These are phyloP conservation scores for Galbula dea DNA, from an alignment of 2,113 vertebrate genomes.

Conservation along the genomic window DNA sequence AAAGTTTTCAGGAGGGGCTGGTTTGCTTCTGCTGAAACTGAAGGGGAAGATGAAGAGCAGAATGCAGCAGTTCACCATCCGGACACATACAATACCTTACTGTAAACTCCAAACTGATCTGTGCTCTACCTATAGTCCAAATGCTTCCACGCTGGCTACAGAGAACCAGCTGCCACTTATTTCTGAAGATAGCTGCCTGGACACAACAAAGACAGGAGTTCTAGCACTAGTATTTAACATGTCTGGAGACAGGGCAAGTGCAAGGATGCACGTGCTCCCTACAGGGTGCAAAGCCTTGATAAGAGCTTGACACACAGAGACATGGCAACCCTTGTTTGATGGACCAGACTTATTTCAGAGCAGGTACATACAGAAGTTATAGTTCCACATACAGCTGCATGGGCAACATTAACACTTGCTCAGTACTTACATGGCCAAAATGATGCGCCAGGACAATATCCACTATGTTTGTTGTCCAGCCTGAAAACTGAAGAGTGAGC, in stretches of 20 bases:
- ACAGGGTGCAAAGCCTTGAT: neutral
- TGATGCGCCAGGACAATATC: constrained; percentile 92
- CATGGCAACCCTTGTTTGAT: neutral
- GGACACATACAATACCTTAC: neutral
- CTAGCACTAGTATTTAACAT: neutral
- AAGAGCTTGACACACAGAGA: neutral
- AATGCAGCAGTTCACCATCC: neutral
- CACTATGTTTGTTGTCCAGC: constrained; percentile 91
- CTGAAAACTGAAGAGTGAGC: constrained; percentile 80
- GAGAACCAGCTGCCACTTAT: neutral
- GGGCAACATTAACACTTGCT: neutral
- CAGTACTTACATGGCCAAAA: constrained; percentile 88
- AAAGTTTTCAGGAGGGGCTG: neutral
- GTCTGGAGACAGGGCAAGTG: neutral
- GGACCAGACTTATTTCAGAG: neutral
- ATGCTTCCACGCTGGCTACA: neutral
- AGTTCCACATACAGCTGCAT: neutral
- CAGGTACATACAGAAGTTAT: neutral
- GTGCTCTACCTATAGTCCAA: neutral
- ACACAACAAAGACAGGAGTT: neutral
- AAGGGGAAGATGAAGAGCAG: neutral
- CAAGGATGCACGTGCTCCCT: neutral
- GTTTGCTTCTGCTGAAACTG: neutral
- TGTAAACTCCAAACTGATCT: neutral
- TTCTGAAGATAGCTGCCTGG: neutral